Evolutionary conservation across 2,113 vertebrate species (phyloP).

Genomic region (Suncus etruscus): DNA sequence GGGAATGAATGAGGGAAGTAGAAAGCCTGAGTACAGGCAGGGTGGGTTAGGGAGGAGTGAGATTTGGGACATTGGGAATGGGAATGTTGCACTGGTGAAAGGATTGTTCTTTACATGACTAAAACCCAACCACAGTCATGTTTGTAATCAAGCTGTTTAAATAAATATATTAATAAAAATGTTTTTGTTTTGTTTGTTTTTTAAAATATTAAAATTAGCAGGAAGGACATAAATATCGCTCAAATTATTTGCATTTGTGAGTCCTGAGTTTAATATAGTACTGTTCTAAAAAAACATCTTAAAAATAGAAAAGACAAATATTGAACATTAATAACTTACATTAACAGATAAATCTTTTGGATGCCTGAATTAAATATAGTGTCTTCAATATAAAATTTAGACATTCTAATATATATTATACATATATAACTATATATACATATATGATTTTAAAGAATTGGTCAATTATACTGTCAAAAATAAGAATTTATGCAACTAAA

Average conservation of each 20-base stretch:
- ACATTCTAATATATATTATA: neutral
- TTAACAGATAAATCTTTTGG: neutral
- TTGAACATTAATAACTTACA: constrained; percentile 31
- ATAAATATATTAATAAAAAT: neutral
- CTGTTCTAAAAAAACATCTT: neutral
- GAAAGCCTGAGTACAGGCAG: no score
- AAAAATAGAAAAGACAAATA: constrained; percentile 24
- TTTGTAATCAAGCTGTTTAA: no score
- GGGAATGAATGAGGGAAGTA: no score
- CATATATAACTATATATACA: neutral
- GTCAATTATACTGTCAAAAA: neutral
- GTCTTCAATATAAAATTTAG: neutral
- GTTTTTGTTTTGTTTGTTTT: no score
- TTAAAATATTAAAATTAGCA: no score
- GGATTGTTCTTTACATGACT: no score
- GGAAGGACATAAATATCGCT: no score
- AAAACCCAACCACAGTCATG: no score
- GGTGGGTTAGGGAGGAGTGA: no score
- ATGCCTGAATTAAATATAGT: neutral
- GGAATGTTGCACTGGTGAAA: no score
- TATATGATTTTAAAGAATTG: neutral
- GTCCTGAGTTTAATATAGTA: neutral
- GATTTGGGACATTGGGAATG: no score
- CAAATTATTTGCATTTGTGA: no score
- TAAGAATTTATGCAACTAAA: constrained; percentile 3